Evolutionary conservation across 1,140 invertebrate genomes (phyloP).

Genomic region (Alviniconcha marisindica): DNA sequence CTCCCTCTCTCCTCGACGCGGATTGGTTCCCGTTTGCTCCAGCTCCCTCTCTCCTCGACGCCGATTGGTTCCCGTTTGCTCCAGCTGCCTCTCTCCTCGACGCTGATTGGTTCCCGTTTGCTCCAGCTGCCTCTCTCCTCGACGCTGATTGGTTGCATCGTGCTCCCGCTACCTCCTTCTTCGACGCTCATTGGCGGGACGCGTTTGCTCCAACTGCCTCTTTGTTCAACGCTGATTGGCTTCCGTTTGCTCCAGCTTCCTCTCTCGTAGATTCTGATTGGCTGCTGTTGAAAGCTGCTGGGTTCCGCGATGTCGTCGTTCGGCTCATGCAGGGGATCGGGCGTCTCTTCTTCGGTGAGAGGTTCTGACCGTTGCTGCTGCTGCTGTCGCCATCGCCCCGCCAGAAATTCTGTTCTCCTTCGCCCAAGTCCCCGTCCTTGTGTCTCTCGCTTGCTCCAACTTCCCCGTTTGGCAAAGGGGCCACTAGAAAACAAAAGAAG

Average conservation of each 20-base stretch:
- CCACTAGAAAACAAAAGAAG: not conserved
- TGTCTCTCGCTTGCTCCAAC: slow-evolving; percentile 21
- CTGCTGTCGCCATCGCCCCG: too few species aligned
- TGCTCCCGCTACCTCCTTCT: slow-evolving; percentile 11
- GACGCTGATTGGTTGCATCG: slow-evolving; percentile 12
- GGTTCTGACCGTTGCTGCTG: too few species aligned
- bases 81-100: slow-evolving; percentile 17
- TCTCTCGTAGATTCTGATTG: not conserved
- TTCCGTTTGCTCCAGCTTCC: not conserved
- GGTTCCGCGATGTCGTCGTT: too few species aligned
- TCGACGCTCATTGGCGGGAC: slow-evolving; percentile 3
- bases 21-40: slow-evolving; percentile 24
- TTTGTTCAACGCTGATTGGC: slow-evolving; percentile 5
- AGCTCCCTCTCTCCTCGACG: slow-evolving; percentile 8
- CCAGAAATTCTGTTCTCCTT: too few species aligned
- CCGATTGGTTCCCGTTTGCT: slow-evolving; percentile 17
- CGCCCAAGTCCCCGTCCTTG: too few species aligned
- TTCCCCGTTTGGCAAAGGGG: not conserved
- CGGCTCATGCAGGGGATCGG: too few species aligned
- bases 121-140: slow-evolving; percentile 19
- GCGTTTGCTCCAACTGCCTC: not conserved
- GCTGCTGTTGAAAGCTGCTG: not conserved
- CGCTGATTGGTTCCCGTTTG: slow-evolving; percentile 22
- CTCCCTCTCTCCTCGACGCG: not conserved
- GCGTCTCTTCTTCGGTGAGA: too few species aligned